Base-by-base conservation (phyloP, 2,888 invertebrate genomes). In the Hydrotaea diabolus region DNA sequence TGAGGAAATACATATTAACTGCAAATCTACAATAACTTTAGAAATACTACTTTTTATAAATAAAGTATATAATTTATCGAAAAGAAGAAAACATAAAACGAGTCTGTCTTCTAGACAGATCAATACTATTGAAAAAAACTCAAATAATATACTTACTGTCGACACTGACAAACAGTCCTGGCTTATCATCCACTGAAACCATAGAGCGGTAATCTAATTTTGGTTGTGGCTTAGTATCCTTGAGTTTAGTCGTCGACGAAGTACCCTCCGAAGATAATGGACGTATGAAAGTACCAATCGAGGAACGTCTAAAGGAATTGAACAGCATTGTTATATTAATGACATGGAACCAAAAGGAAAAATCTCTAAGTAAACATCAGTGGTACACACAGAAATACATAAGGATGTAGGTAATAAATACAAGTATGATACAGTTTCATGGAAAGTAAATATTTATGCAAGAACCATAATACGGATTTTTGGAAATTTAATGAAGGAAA, bases 121-220 rank as follows among this genome's bases (percentile, higher is more conserved):
- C 7, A 39, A 39, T 11, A 39, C 9, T 8, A 39, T 8, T 39
- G 9, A 15, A 9, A 36, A 17, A 26, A 19, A 64, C n/a, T 11
- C 17, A 59, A 82, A 43, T n/a, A 0, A 19, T 21, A 31, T 87
- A 96, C 97, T 95, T 93, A 98, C 97, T 97, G 92, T 98, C 98
- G 91, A 98, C 97, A 72, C 98, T 97, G 88, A 97, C 96, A 93
- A 98, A 98, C 87, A 98, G 94, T 93, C 98, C 98, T 4, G 98
- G 98, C 95, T 97, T 97, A 92, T 98, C 98, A 89, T 97, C 97
- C 86, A 97, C 96, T 23, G 97, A 97, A 85, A 97, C 97, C 97
- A 97, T 97, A 91, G 97, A 97, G 90, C 97, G 95, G 92, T 97
- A 97, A 93, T 97, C 97, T 87, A 97, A 93, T 89, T 96, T 95